These are phyloP conservation scores for Rhagium mordax DNA, from an alignment of 2,888 invertebrate genomes.

Conservation along the genomic window DNA sequence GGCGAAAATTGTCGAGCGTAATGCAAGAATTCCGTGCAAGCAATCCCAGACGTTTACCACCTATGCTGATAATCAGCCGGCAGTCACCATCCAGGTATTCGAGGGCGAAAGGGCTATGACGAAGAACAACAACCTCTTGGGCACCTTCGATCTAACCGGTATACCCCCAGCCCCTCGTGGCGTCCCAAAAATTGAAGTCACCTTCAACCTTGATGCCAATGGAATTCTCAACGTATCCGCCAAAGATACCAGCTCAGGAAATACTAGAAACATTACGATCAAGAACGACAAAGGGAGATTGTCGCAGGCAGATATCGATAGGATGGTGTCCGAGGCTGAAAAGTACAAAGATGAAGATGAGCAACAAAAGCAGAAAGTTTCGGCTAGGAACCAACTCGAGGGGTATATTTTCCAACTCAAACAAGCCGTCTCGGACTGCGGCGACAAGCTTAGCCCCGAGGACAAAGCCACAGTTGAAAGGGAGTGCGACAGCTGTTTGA, in stretches of 20 bases:
- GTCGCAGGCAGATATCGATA: constrained; percentile 86
- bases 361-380: constrained; percentile 77
- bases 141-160: constrained; percentile 78
- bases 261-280: constrained; percentile 83
- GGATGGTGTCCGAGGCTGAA: constrained; percentile 85
- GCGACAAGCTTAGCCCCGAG: constrained; percentile 72
- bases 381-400: constrained; percentile 82
- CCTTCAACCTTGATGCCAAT: constrained; percentile 83
- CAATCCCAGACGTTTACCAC: constrained; percentile 77
- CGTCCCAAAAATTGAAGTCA: constrained; percentile 80
- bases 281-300: constrained; percentile 88
- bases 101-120: constrained; percentile 85
- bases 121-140: constrained; percentile 82
- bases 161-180: constrained; percentile 82
- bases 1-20: constrained; percentile 76
- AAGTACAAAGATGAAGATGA: constrained; percentile 82
- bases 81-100: constrained; percentile 81
- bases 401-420: constrained; percentile 79
- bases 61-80: constrained; percentile 79
- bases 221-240: constrained; percentile 77
- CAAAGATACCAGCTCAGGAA: constrained; percentile 76
- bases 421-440: constrained; percentile 77
- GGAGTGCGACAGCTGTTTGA: constrained; percentile 74
- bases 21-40: constrained; percentile 74
- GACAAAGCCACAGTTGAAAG: constrained; percentile 75